Percentiles rank a stretch among this genome's conserved stretches.
phyloP scores from a whole-genome alignment of 2,797 vertebrate species.

The Lacerta bilineata region DNA sequence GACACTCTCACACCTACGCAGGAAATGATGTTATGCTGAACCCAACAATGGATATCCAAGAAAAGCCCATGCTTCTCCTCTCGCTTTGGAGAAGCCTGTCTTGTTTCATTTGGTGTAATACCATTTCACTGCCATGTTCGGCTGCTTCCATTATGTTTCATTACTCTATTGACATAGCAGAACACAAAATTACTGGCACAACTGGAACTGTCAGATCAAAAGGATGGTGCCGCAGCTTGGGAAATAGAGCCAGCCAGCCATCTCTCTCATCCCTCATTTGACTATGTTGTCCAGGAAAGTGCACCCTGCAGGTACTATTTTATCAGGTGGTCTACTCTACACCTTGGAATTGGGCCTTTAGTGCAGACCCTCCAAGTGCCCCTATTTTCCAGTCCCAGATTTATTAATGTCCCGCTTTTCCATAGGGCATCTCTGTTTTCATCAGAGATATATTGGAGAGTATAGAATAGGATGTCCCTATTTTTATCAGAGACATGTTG shows the following conservation, averaged over 20 bases:
- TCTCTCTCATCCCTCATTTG: not conserved
- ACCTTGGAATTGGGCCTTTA: no score
- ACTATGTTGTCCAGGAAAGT: no score
- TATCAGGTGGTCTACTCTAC: no score
- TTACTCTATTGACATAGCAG: slow-evolving; percentile 57
- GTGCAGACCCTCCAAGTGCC: no score
- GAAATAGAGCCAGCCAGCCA: slow-evolving; percentile 7
- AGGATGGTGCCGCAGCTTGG: not conserved
- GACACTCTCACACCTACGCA: not conserved
- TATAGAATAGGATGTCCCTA: no score
- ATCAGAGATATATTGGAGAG: no score
- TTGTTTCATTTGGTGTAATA: slow-evolving; percentile 19
- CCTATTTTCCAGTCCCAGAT: no score
- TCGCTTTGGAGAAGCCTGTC: not conserved
- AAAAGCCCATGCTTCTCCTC: not conserved
- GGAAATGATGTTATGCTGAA: not conserved
- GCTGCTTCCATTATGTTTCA: slow-evolving; percentile 36
- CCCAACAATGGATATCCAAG: not conserved
- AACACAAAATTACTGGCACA: slow-evolving; percentile 43
- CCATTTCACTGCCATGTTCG: slow-evolving; percentile 9
- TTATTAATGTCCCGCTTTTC: no score
- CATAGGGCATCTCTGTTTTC: no score
- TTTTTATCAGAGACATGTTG: no score
- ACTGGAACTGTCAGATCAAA: slow-evolving; percentile 41
- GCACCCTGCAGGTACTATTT: no score